Conservation (phyloP, 1,140 invertebrate genomes). For the Arion vulgaris region DNA sequence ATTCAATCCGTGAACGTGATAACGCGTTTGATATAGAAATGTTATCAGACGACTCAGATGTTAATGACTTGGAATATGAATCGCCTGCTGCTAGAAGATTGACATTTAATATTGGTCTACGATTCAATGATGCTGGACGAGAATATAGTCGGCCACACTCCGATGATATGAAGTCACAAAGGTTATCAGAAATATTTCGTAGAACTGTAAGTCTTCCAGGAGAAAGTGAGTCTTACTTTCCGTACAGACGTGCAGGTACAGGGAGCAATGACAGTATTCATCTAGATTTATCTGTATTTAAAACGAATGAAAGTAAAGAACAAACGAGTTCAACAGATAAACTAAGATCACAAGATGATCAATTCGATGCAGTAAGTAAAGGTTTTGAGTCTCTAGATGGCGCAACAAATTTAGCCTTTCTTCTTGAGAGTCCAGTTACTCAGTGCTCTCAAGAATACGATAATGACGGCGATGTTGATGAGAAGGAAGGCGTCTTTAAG, state of each 20-base stretch:
- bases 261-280: not conserved
- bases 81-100: not conserved
- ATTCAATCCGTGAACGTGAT: not conserved
- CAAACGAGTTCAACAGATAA: not conserved
- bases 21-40: not conserved
- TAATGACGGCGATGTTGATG: too few relatives aligned
- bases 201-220: not conserved
- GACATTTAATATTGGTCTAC: not conserved
- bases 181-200: not conserved
- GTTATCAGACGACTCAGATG: not conserved
- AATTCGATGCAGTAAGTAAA: not conserved
- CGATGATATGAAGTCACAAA: not conserved
- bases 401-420: too few relatives aligned
- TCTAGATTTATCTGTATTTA: not conserved
- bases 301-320: not conserved
- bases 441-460: too few relatives aligned
- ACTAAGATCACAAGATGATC: not conserved
- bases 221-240: not conserved
- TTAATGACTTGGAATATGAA: not conserved
- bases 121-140: not conserved
- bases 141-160: not conserved
- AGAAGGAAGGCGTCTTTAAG: not conserved
- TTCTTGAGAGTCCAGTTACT: too few relatives aligned
- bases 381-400: not conserved
- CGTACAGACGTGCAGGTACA: not conserved